Evolutionary conservation across 2,797 vertebrate species (phyloP), one percentile per base, ranked within the genome.

Genomic region (Tapera naevia): DNA sequence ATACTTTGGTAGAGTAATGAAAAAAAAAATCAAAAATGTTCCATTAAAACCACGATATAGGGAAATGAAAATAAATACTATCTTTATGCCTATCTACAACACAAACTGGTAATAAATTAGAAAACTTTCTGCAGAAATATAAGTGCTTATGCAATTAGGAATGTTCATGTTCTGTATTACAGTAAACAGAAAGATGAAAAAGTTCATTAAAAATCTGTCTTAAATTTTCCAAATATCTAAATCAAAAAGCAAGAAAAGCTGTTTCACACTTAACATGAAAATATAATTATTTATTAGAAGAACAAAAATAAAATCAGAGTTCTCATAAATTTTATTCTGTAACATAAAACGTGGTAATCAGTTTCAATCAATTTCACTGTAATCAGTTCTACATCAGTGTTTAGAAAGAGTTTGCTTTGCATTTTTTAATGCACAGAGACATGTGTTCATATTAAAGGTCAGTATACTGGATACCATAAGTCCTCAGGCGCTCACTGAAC

Each of bases 251-350:
- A 97, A 94, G 90, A 96, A 95, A 94, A 84, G 1, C 17, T 84
- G 15, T 46, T 85, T 95, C 48, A 93, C 96, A 79, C 17, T 64
- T 96, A 85, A 89, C 84, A 89, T 75, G 69, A 87, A 96, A 96
- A 94, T 80, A n/a, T 95, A 95, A 95, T 91, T 64, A 57, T 21
- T 25, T 41, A 48, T 33, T 83, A 94, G 80, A 93, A 94, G 45
- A 95, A 70, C 78, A 71, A 71, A 10, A 74, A 61, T 22, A 53
- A 82, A 95, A 97, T 86, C 71, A 80, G 69, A 67, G 78, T 16
- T 62, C 92, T 96, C 80, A 83, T 91, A 94, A 86, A 88, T 75
- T 94, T 91, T 86, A n/a, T 69, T 95, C 94, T 83, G 64, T 81
- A 93, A 95, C 51, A 45, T 89, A 76, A 94, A 96, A 96, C n/a